Evolutionary conservation across 2,113 vertebrate species (phyloP), one percentile per base, ranked within the genome.

Genomic region (Tachuris rubrigastra): DNA sequence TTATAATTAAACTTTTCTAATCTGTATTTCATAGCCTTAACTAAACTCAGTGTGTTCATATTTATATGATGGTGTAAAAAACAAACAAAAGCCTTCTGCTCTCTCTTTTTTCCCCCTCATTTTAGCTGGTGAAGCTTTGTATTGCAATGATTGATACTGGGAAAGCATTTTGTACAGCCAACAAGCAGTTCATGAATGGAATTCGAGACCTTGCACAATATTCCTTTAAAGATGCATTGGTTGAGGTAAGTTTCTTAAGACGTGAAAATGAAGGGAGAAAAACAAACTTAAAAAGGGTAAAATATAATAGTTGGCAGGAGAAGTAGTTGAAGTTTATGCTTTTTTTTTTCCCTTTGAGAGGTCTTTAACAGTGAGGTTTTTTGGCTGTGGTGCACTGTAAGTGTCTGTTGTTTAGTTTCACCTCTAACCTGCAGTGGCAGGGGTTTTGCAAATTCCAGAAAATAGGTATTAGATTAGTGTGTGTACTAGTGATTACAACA

Each of bases 101-200:
- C 58, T 74, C 14, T 55, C 8, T 50, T 39, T 81, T 88, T 50
- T 69, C 11, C 31, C 31, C 12, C 23, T 47, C 60, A 44, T 93
- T 97, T 73, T 96, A 99, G 99, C 97, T 99, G 95, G 99, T 99
- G 96, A 99, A 99, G 93, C 98, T 99, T 90, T 99, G 99, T 78
- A 99, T 99, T 90, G 98, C 98, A 21, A 99, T 99, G 99, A 99
- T 99, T 66, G 99, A 99, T 92, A 99, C 99, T 24, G 99, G 99
- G 60, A 99, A 99, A 97, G 99, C 99, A 12, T 99, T 99, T 97
- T 99, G 99, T 80, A 98, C 97, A 79, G 99, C 99, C 96, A 99
- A 99, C 98, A 99, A 98, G 95, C 99, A 99, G 94, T 99, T 99
- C 98, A 99, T 99, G 85, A 99, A 92, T 69, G 99, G 99, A 58